A percentile compares a stretch with the other conserved stretches of the same genome.
Evolutionary conservation across 1,140 invertebrate genomes (phyloP).

Genomic region (Sarcophaga bullata): DNA sequence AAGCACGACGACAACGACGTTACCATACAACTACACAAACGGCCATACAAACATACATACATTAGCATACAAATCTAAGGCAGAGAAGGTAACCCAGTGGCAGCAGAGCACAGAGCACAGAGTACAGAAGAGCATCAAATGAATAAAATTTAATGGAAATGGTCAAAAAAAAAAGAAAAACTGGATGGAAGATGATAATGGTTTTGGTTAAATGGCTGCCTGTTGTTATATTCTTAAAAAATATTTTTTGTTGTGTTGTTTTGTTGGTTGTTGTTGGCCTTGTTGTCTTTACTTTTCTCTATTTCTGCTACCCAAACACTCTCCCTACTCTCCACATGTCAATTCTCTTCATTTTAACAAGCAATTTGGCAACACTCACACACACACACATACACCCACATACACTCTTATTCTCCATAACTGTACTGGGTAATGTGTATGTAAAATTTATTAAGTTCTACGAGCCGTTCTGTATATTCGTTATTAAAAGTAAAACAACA

Average conservation of each 20-base stretch:
- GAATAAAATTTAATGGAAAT: background rate
- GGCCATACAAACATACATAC: background rate
- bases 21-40: background rate
- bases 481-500: background rate
- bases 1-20: constrained; percentile 56
- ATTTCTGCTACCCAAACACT: too few species aligned
- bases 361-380: constrained; percentile 25
- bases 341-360: constrained; percentile 22
- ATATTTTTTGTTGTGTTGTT: too few species aligned
- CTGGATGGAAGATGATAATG: background rate
- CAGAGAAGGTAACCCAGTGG: background rate
- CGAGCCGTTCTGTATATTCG: constrained; percentile 2
- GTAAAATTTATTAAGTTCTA: constrained; percentile 17
- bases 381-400: constrained; percentile 17
- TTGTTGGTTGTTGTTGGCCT: too few species aligned
- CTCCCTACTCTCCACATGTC: background rate
- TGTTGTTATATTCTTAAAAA: constrained; percentile 23
- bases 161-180: background rate
- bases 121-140: background rate
- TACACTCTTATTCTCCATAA: too few species aligned
- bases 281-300: too few species aligned
- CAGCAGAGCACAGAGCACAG: background rate
- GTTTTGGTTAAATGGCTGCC: constrained; percentile 14
- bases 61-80: background rate
- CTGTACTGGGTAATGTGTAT: background rate